Evolutionary conservation across 2,888 invertebrate species (phyloP), one percentile per base, ranked within the genome.

Genomic region (Eupithecia dodoneata): DNA sequence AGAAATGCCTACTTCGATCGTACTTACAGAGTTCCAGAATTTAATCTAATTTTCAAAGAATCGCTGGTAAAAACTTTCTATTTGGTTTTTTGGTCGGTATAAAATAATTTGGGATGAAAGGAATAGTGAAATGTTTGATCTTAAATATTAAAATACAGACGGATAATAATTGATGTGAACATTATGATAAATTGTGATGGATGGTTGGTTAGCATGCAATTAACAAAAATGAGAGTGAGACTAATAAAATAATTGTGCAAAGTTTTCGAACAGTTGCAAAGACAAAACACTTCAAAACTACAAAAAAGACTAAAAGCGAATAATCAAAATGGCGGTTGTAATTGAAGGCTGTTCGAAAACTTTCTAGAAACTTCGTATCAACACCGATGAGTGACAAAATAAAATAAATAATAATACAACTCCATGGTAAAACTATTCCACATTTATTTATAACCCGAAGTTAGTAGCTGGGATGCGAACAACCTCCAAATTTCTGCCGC

Each of bases 311-410:
- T 85, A 86, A 82, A 88, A 91, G 90, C 90, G 90, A 83, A 81
- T 83, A 83, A 81, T 87, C 87, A 92, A 92, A 93, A 93, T 93
- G 94, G 95, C 95, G 95, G 94, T 91, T 87, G 90, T 92, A 92
- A 89, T 82, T 95, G 95, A 96, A 96, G 96, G 96, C 96, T 96
- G 96, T 96, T 96, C 96, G 96, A 96, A 96, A 96, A 96, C 96
- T 96, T 96, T 94, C 90, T 82, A 87, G 86, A 88, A 88, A 87
- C 85, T 87, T 86, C 89, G 87, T 87, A 87, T 86, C 86, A 87
- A 87, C 86, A 87, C 87, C 90, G 88, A 92, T 90, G 91, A 92
- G 88, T 88, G 88, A 91, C 84, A 90, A 92, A 87, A 89, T 87
- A 90, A 91, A 86, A 91, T 76, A 83, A 86, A 87, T 81, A 87